Percentiles rank a stretch among this genome's conserved stretches.
Conservation (phyloP, 2,888 invertebrate species). For the Cephonodes hylas region DNA sequence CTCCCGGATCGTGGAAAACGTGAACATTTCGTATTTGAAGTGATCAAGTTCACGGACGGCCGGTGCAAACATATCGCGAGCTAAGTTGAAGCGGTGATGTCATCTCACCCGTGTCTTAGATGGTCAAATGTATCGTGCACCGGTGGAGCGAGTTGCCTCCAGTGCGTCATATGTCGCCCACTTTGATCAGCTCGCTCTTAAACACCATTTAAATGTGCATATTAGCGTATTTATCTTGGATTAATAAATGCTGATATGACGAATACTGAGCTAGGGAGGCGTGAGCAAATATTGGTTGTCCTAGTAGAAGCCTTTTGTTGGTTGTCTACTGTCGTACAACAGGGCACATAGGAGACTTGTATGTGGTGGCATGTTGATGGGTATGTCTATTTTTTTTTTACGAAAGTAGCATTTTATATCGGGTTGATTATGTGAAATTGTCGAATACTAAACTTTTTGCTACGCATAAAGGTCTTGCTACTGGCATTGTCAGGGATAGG, state of each 20-base stretch:
- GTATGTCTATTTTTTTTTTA: too few species aligned
- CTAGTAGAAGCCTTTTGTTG: too few species aligned
- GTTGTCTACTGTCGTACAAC: too few species aligned
- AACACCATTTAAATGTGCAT: background rate
- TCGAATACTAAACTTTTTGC: too few species aligned
- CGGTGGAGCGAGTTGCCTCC: conserved; percentile 40
- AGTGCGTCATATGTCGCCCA: conserved; percentile 61
- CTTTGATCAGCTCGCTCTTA: conserved; percentile 20
- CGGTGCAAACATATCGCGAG: conserved; percentile 16
- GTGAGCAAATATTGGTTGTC: too few species aligned
- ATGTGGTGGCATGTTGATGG: too few species aligned
- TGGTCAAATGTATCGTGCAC: conserved; percentile 52
- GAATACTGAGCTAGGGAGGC: too few species aligned
- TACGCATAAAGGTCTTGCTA: too few species aligned
- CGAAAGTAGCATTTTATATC: too few species aligned
- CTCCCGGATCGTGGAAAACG: background rate
- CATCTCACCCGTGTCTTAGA: conserved; percentile 52
- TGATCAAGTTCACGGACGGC: conserved; percentile 47
- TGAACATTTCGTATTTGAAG: conserved; percentile 15
- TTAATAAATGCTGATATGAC: background rate
- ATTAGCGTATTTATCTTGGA: background rate
- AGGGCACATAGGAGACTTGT: too few species aligned
- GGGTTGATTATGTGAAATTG: too few species aligned
- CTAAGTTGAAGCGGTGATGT: conserved; percentile 64
- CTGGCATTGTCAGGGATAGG: too few species aligned